phyloP scores from a whole-genome alignment of 2,113 vertebrate species.

The Thunnus maccoyii region DNA sequence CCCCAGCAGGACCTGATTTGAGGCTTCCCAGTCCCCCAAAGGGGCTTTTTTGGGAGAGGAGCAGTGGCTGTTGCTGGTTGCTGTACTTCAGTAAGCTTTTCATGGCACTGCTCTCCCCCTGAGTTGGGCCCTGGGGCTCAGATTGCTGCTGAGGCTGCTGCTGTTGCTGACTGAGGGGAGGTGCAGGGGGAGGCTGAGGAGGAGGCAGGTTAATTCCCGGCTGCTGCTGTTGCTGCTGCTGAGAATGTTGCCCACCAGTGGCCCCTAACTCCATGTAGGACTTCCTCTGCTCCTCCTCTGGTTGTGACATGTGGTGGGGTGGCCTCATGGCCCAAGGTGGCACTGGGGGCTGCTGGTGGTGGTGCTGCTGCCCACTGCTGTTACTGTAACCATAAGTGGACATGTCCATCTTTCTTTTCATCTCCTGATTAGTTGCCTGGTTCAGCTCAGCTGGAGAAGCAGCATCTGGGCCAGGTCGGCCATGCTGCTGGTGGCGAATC shows the following conservation, averaged over 20 bases:
- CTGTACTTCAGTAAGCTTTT: constrained; percentile 97
- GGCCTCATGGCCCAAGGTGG: constrained; percentile 90
- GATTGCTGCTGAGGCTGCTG: constrained; percentile 80
- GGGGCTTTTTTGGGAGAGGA: constrained; percentile 92
- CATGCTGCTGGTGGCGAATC: constrained; percentile 96
- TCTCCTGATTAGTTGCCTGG: constrained; percentile 82
- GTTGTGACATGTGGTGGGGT: constrained; percentile 84
- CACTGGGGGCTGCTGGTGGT: constrained; percentile 84
- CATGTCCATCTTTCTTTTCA: constrained; percentile 92
- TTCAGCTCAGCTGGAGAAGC: constrained; percentile 75
- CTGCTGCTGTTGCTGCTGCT: constrained; percentile 75
- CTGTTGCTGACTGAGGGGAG: constrained; percentile 73
- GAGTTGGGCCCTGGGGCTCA: constrained; percentile 85
- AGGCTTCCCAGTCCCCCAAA: constrained; percentile 90
- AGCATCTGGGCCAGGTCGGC: constrained; percentile 82
- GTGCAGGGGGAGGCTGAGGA: constrained; percentile 67
- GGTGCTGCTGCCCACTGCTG: constrained; percentile 82
- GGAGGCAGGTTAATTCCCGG: constrained; percentile 72
- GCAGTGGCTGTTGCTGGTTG: constrained; percentile 93
- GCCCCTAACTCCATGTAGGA: constrained; percentile 91
- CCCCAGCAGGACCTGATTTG: constrained; percentile 85
- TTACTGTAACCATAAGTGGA: constrained; percentile 87
- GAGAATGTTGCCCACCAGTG: constrained; percentile 70
- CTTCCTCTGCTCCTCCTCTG: constrained; percentile 88
- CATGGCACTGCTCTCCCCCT: constrained; percentile 93